Conservation (phyloP, 2,113 vertebrate genomes). For the Antigone vipio region DNA sequence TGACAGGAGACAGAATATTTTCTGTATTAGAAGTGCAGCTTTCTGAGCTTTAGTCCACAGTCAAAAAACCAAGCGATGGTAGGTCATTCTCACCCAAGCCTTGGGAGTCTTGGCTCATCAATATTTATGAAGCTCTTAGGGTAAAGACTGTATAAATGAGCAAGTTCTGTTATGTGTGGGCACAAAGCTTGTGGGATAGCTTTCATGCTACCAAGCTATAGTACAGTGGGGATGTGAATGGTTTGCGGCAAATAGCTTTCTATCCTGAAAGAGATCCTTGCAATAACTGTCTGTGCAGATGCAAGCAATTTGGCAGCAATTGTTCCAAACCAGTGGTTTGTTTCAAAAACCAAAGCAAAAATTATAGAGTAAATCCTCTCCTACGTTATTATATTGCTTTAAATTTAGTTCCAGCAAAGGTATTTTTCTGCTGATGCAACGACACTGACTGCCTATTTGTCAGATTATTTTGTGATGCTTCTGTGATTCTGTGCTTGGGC, state of each 20-base stretch:
- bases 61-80: not conserved
- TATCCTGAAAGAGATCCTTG: slow-evolving; percentile 20
- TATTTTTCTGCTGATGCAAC: slow-evolving; percentile 37
- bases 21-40: not conserved
- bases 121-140: not conserved
- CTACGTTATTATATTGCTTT: slow-evolving; percentile 4
- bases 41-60: not conserved
- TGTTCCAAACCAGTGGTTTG: slow-evolving; percentile 54
- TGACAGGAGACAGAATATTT: not conserved
- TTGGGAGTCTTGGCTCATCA: not conserved
- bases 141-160: not conserved
- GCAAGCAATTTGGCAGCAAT: slow-evolving; percentile 38
- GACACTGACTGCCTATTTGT: not conserved
- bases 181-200: not conserved
- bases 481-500: not conserved
- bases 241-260: not conserved
- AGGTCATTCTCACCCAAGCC: not conserved
- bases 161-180: not conserved
- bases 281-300: slow-evolving; percentile 11
- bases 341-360: slow-evolving; percentile 44
- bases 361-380: slow-evolving; percentile 18
- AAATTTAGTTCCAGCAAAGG: slow-evolving; percentile 39
- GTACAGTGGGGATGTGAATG: not conserved
- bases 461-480: not conserved
- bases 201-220: not conserved